Base-by-base conservation (phyloP, 2,797 vertebrate genomes). In the Hypotaenidia okinawae region DNA sequence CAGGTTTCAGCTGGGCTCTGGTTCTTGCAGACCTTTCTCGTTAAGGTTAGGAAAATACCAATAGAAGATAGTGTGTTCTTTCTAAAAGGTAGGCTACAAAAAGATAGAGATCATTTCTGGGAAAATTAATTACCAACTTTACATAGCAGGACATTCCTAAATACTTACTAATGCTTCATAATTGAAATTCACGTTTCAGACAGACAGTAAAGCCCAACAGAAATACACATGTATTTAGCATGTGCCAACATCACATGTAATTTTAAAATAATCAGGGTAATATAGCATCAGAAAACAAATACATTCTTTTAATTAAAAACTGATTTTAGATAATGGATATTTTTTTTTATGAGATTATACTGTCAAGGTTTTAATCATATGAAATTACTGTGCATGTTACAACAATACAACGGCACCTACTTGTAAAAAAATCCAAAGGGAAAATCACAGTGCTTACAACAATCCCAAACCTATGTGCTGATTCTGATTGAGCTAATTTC, bases 291-390 rank as follows among this genome's bases (percentile, higher is more conserved):
- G 64, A 82, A 84, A 90, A 75, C 45, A 96, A 93, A 70, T 82
- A 57, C 1, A 92, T 47, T 77, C 6, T 91, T 95, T 84, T 92
- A 96, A 96, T 94, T 94, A 96, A 97, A 97, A 97, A 81, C 47
- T 93, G 13, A 86, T 95, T 96, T 90, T 85, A 95, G 93, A 72
- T 97, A 81, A 54, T 66, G 32, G 67, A 37, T 57, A 73, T 27
- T 1, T 67, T 85, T 76, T 87, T 37, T 61, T 76, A 62, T 16
- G 67, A 73, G 58, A 69, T 69, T 67, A 32, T 52, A 27, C 37
- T 75, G 59, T 75, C 55, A 96, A 28, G 23, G 57, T 59, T 93
- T 88, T 86, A 92, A 95, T 96, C 45, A 94, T 90, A 54, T 63
- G 43, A 89, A 91, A 93, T 90, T 94, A 63, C 87, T 68, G 23